Evolutionary conservation across 2,113 vertebrate genomes (phyloP), one percentile per base, ranked within the genome.

Genomic region (Pollachius pollachius): DNA sequence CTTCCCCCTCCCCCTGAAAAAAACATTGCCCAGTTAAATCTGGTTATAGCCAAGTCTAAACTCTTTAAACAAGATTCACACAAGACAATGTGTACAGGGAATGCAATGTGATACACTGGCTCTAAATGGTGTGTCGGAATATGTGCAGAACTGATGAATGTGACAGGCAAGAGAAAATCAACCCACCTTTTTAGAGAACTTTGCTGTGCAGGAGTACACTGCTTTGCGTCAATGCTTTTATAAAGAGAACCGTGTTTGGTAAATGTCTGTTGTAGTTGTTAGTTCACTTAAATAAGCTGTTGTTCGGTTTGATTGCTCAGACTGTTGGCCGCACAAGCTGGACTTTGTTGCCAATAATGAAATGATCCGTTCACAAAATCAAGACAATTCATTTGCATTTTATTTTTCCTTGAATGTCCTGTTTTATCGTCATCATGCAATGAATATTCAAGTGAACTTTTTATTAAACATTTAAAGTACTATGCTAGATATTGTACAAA

Each of bases 401-500:
- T 90, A 84, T 93, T 96, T 96, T 94, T 94, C 94, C 94, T 95
- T 94, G 93, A 95, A 95, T 95, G 95, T 97, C 95, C 95, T 95
- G 92, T 95, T 96, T 96, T 95, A 94, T 96, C 95, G 96, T 97
- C 93, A 95, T 94, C 94, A 94, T 95, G 96, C 93, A 91, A 97
- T 95, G 94, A 97, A 96, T 96, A 96, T 95, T 94, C 94, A 95
- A 97, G 95, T 98, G 95, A 96, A 95, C 94, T 97, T 98, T 98
- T 95, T 98, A 97, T 98, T 93, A 93, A 94, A 94, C 94, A 93
- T 94, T 93, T 94, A 94, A 96, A 92, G 96, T 94, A 95, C 87
- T 94, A 94, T 95, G 94, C 94, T 98, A 95, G 94, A 95, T 94
- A 95, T 96, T 95, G 95, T 98, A 95, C 94, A 96, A 95, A 87